These are phyloP conservation scores for Bergia puertoricense DNA, from an alignment of 92 coral and sea anemone genomes.

Conservation along the genomic window DNA sequence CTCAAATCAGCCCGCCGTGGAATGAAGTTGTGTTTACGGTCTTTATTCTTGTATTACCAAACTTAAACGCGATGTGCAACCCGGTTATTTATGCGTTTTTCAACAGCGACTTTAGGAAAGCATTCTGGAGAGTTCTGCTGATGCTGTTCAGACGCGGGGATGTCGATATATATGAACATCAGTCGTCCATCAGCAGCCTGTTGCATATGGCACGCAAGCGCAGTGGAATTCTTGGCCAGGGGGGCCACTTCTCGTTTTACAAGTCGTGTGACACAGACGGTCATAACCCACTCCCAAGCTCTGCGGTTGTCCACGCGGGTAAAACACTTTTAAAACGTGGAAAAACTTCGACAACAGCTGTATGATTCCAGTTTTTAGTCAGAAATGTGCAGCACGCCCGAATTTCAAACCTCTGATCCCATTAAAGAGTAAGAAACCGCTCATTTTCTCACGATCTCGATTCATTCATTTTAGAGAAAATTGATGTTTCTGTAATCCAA, in stretches of 20 bases:
- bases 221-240: neutral
- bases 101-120: conserved; percentile 24
- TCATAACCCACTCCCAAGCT: neutral
- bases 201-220: conserved; percentile 19
- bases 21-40: neutral
- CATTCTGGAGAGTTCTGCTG: conserved; percentile 30
- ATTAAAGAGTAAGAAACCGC: no score
- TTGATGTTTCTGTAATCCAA: no score
- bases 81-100: conserved; percentile 7
- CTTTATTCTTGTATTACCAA: conserved; percentile 20
- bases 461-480: no score
- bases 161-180: neutral
- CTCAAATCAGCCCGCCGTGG: neutral
- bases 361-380: neutral
- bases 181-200: neutral
- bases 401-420: no score
- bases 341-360: neutral
- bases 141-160: conserved; percentile 23
- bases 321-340: neutral
- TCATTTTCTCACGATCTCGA: no score
- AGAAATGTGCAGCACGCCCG: no score
- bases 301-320: neutral
- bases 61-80: conserved; percentile 29
- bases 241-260: neutral
- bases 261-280: neutral